These are phyloP conservation scores for Cantharis flavilabris DNA, from an alignment of 2,888 invertebrate genomes.

Conservation along the genomic window DNA sequence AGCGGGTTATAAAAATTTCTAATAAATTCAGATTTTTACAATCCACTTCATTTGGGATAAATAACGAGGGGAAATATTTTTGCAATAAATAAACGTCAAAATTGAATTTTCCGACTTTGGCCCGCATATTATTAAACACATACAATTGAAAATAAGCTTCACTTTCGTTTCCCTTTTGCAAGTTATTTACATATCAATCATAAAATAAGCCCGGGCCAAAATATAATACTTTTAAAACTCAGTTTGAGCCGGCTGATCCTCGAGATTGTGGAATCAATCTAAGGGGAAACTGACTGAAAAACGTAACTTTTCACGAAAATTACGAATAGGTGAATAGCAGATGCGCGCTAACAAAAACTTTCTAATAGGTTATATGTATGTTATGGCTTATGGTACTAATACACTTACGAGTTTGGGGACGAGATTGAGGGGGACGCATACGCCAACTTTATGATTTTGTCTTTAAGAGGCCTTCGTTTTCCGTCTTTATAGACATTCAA, in stretches of 20 bases:
- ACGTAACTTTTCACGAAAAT: constrained; percentile 24
- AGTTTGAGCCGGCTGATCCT: constrained; percentile 34
- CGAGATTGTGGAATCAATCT: constrained; percentile 37
- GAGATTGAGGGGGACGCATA: neutral
- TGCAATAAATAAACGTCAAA: neutral
- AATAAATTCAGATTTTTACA: constrained; percentile 20
- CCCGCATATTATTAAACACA: neutral
- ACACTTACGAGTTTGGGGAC: constrained; percentile 30
- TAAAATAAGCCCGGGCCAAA: constrained; percentile 37
- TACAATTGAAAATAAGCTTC: constrained; percentile 1
- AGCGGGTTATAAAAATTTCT: constrained; percentile 11
- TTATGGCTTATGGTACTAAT: constrained; percentile 36
- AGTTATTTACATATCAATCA: constrained; percentile 42
- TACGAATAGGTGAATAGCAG: constrained; percentile 26
- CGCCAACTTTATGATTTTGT: neutral
- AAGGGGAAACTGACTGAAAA: constrained; percentile 22
- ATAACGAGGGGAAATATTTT: neutral
- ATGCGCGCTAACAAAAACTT: constrained; percentile 36
- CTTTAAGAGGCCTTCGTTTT: neutral
- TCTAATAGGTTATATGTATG: constrained; percentile 37
- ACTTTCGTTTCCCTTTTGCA: neutral
- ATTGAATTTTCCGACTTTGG: neutral
- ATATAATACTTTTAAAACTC: constrained; percentile 38
- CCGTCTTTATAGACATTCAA: neutral
- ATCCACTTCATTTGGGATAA: constrained; percentile 8